A percentile compares a stretch with the other conserved stretches of the same genome.
These are phyloP conservation scores for Autographa gamma DNA, from an alignment of 2,888 invertebrate species.

Conservation along the genomic window DNA sequence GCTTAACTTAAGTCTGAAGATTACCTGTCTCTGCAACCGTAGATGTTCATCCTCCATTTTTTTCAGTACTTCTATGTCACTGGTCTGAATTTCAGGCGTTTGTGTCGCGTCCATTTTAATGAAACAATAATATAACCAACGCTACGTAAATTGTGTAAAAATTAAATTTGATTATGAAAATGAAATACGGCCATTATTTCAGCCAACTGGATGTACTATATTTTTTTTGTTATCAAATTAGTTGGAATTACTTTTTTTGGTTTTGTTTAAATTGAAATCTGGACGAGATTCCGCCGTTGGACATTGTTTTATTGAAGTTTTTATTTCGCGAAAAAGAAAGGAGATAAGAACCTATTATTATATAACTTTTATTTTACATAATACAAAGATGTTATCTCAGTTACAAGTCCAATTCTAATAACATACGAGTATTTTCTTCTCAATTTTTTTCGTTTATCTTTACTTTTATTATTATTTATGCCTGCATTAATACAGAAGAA, in stretches of 20 bases:
- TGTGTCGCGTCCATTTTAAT: conserved; percentile 56
- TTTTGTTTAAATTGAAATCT: not conserved
- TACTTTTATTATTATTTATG: no score
- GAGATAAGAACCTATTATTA: no score
- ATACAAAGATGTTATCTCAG: no score
- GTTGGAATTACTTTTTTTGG: conserved; percentile 8
- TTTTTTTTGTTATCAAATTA: conserved; percentile 23
- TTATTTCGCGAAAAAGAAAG: no score
- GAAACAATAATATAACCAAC: conserved; percentile 39
- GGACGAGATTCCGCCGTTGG: not conserved
- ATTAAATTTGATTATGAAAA: conserved; percentile 37
- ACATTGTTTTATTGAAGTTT: not conserved
- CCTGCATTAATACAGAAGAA: no score
- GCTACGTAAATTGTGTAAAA: conserved; percentile 45
- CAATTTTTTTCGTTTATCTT: no score
- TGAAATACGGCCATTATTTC: conserved; percentile 19
- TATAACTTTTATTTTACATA: no score
- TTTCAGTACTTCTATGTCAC: conserved; percentile 73
- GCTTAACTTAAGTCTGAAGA: not conserved
- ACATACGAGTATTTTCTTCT: no score
- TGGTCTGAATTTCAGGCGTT: conserved; percentile 45
- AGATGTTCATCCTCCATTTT: conserved; percentile 84
- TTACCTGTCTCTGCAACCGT: conserved; percentile 79
- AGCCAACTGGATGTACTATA: conserved; percentile 43
- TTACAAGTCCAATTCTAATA: no score